These are phyloP conservation scores for Lamprotornis superbus DNA, from an alignment of 2,113 vertebrate species.

Conservation along the genomic window DNA sequence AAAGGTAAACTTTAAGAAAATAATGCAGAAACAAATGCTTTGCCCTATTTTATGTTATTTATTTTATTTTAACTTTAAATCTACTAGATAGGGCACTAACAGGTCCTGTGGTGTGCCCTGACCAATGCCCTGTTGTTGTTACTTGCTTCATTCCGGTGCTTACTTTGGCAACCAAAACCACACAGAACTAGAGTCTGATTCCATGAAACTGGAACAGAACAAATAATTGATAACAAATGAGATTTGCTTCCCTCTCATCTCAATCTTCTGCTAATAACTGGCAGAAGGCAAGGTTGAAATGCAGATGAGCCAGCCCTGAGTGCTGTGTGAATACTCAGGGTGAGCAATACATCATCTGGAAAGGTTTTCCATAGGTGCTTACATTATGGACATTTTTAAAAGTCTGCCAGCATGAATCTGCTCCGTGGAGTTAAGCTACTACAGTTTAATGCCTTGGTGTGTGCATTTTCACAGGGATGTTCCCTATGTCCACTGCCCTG, in stretches of 20 bases:
- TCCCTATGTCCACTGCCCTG: neutral
- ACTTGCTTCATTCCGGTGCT: neutral
- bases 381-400: neutral
- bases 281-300: neutral
- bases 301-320: neutral
- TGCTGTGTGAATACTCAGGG: neutral
- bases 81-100: neutral
- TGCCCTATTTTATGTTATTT: neutral
- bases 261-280: neutral
- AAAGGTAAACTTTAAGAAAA: conserved; percentile 57
- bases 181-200: neutral
- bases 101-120: neutral
- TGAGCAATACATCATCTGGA: neutral
- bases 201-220: conserved; percentile 7
- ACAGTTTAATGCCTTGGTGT: neutral
- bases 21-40: conserved; percentile 32
- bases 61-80: neutral
- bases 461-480: neutral
- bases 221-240: conserved; percentile 49
- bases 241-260: neutral
- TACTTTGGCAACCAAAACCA: neutral
- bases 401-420: neutral
- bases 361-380: conserved; percentile 34
- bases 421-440: neutral
- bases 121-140: neutral